phyloP scores from a whole-genome alignment of 2,888 invertebrate species.

The Cordylochernes scorpioides region DNA sequence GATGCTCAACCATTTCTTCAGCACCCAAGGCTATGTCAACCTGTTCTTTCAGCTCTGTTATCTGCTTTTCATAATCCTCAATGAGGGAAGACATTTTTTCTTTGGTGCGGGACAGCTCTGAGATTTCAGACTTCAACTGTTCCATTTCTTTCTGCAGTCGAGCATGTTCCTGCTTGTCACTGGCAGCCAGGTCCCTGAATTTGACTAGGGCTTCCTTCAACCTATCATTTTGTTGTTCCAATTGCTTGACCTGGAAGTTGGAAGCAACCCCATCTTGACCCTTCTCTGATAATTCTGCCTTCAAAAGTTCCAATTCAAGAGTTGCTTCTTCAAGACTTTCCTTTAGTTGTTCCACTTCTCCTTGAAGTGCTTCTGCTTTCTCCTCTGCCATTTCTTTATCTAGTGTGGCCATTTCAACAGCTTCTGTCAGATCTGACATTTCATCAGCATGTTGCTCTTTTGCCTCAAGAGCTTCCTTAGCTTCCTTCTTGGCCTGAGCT shows the following conservation, averaged over 20 bases:
- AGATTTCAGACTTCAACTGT: conserved; percentile 49
- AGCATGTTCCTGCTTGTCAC: conserved; percentile 74
- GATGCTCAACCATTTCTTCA: conserved; percentile 89
- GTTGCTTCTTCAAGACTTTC: conserved; percentile 75
- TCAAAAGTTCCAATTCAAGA: conserved; percentile 53
- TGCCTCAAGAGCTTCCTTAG: conserved; percentile 63
- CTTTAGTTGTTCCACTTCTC: conserved; percentile 59
- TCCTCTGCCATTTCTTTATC: conserved; percentile 99
- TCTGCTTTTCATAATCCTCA: conserved; percentile 57
- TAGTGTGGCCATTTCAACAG: conserved; percentile 84
- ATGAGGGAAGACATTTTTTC: conserved; percentile 56
- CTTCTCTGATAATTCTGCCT: conserved; percentile 38
- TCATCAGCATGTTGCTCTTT: conserved; percentile 69
- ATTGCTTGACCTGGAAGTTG: conserved; percentile 58
- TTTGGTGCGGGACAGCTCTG: conserved; percentile 47
- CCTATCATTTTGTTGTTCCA: conserved; percentile 76
- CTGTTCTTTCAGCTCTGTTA: conserved; percentile 73
- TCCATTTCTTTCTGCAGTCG: conserved; percentile 73
- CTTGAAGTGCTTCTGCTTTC: conserved; percentile 44
- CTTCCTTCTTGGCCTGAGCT: conserved; percentile 45
- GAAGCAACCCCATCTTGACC: conserved; percentile 23
- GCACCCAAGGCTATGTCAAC: conserved; percentile 93
- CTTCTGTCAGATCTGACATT: conserved; percentile 70
- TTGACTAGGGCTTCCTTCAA: conserved; percentile 71
- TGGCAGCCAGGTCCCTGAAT: conserved; percentile 69